Base-by-base conservation (phyloP, 2,888 invertebrate genomes). In the Craniophora ligustri region DNA sequence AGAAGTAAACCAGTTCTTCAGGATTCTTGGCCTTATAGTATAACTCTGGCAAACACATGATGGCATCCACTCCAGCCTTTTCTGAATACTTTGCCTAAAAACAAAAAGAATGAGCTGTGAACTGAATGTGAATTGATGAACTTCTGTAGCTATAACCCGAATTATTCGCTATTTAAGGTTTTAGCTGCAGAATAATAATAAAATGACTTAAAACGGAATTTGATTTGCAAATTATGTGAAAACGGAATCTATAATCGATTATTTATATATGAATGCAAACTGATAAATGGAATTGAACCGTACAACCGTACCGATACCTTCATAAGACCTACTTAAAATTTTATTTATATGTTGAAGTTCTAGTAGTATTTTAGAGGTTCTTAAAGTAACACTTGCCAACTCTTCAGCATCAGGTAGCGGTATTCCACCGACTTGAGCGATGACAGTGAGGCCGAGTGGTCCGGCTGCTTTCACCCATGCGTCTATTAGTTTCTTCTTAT, bases 401-500 rank as follows among this genome's bases (percentile, higher is more conserved):
- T 67, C 50, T 28, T 57, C 11, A 8, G 67, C 65, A 16, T 65
- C 54, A 0, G 95, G 94, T 34, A 96, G 75, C 1, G 95, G 87
- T 11, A 94, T 94, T 6, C 96, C 96, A 0, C 96, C 96, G 42
- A 96, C 88, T 91, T 96, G 96, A 5, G 96, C 88, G 94, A 96
- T 95, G 14, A 96, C 55, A 39, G 50, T 54, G 10, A 73, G 31
- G 1, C 50, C 60, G 1, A 45, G 51, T 5, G 51, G 54, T 36
- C 47, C 63, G 2, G 61, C 63, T 16, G 58, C 61, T n/a, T 51
- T 40, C 2, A 63, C 5, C 69, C 72, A 73, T 0, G 70, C 58
- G 3, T 64, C 48, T n/a, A 68, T 38, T 0, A 75, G 49, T 5
- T 16, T 13, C 45, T 70, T 75, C 42, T 58, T 64, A 40, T 76